Evolutionary conservation across 2,797 vertebrate species (phyloP).

Genomic region (Potorous gilbertii): DNA sequence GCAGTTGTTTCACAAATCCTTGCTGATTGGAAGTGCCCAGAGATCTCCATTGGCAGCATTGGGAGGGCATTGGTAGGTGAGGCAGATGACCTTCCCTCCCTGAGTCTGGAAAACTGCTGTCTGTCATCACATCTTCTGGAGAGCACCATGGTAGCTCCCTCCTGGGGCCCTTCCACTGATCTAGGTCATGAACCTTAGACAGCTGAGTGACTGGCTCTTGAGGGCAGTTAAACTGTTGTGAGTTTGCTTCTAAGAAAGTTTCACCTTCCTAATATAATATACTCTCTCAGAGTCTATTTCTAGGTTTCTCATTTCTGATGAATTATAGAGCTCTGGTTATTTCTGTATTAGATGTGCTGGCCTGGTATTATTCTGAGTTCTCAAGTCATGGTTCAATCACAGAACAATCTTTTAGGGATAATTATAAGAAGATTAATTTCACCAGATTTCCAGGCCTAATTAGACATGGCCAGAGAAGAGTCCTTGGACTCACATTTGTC

Average conservation of each 20-base stretch:
- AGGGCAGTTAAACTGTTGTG: not conserved
- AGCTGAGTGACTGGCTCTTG: not conserved
- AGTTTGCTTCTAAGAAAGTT: conserved; percentile 37
- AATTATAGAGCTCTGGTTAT: not conserved
- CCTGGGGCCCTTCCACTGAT: rapidly evolving
- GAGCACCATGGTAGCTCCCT: not conserved
- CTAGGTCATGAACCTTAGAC: not conserved
- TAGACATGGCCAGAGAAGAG: conserved; percentile 26
- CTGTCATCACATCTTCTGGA: not conserved
- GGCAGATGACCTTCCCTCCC: not conserved
- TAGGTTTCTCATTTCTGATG: conserved; percentile 41
- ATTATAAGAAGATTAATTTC: conserved; percentile 59
- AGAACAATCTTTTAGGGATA: conserved; percentile 46
- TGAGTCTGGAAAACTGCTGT: not conserved
- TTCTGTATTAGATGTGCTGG: conserved; percentile 40
- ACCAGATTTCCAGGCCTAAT: conserved; percentile 16
- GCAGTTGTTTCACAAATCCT: not conserved
- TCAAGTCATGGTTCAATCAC: conserved; percentile 53
- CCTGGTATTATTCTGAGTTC: conserved; percentile 17
- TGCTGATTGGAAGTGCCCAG: not conserved
- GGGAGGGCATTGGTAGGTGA: not conserved
- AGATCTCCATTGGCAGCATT: not conserved
- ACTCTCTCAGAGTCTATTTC: conserved; percentile 37
- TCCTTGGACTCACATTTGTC: conserved; percentile 49
- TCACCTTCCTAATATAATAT: conserved; percentile 60